Evolutionary conservation across 92 coral and sea anemone species (phyloP).

Genomic region (Blastomussa wellsi): DNA sequence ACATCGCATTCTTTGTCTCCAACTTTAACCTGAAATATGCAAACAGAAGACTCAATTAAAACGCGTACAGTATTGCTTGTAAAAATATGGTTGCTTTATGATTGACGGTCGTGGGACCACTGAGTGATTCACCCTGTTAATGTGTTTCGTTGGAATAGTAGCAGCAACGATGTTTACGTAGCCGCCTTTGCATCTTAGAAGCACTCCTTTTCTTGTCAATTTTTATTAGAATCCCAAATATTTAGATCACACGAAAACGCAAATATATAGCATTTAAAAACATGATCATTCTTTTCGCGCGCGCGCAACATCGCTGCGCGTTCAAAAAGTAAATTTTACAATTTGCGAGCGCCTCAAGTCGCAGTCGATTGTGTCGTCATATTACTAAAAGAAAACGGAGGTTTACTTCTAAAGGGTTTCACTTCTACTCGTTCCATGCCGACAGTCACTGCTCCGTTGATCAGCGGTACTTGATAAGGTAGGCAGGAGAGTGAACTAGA

Average conservation of each 20-base stretch:
- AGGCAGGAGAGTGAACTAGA: no score
- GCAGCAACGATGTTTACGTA: neutral
- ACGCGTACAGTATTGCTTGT: neutral
- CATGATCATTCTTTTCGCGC: no score
- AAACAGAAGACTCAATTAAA: neutral
- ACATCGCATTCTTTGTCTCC: slow-evolving; percentile 93
- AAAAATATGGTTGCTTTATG: neutral
- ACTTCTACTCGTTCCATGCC: neutral
- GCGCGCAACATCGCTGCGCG: neutral
- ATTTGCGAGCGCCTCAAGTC: slow-evolving; percentile 11
- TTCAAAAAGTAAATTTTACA: neutral
- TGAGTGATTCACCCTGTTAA: neutral
- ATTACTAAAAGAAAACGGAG: neutral
- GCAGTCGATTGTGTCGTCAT: slow-evolving; percentile 8
- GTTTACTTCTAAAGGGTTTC: neutral
- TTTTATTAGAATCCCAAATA: neutral
- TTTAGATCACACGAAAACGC: neutral
- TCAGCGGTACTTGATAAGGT: no score
- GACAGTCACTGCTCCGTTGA: no score
- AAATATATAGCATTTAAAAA: no score
- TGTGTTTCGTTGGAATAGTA: neutral
- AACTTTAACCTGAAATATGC: slow-evolving; percentile 67
- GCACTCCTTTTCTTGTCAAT: neutral
- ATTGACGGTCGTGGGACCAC: neutral
- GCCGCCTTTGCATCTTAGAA: neutral